Evolutionary conservation across 2,888 invertebrate genomes (phyloP).

Genomic region (Holacanthella duospinosa): DNA sequence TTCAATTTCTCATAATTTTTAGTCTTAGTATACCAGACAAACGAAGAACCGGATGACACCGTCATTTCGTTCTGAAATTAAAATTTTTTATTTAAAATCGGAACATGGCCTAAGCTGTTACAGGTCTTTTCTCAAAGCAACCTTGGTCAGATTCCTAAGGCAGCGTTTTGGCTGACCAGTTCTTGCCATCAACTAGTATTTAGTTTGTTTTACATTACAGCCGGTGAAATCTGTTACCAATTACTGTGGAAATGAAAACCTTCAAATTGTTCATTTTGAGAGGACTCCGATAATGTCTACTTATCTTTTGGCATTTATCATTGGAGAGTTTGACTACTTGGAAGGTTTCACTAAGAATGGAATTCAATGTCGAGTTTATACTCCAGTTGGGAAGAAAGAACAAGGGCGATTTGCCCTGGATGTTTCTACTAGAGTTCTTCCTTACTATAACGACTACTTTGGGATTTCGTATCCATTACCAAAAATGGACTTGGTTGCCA

Average conservation of each 20-base stretch:
- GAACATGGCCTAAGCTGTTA: too few relatives aligned
- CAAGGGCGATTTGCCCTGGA: conserved; percentile 86
- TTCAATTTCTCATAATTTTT: too few relatives aligned
- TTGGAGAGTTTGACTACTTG: conserved; percentile 90
- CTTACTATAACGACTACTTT: conserved; percentile 91
- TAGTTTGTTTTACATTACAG: conserved; percentile 2
- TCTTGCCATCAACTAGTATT: too few relatives aligned
- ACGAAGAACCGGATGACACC: too few relatives aligned
- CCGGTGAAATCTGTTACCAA: conserved; percentile 7
- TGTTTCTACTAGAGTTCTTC: conserved; percentile 80
- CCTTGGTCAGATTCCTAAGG: too few relatives aligned
- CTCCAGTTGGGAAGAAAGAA: conserved; percentile 79
- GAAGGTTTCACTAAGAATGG: conserved; percentile 75
- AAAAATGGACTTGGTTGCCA: conserved; percentile 91
- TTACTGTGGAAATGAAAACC: conserved; percentile 40
- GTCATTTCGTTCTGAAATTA: too few relatives aligned
- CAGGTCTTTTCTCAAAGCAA: too few relatives aligned
- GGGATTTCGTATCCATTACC: conserved; percentile 88
- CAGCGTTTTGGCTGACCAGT: too few relatives aligned
- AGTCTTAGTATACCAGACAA: too few relatives aligned
- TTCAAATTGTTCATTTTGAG: conserved; percentile 58
- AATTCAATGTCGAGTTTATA: conserved; percentile 68
- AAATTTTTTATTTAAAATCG: too few relatives aligned
- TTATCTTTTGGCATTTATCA: conserved; percentile 83
- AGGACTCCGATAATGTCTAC: conserved; percentile 90